Evolutionary conservation across 2,888 invertebrate species (phyloP), one percentile per base, ranked within the genome.

Genomic region (Mimas tiliae): DNA sequence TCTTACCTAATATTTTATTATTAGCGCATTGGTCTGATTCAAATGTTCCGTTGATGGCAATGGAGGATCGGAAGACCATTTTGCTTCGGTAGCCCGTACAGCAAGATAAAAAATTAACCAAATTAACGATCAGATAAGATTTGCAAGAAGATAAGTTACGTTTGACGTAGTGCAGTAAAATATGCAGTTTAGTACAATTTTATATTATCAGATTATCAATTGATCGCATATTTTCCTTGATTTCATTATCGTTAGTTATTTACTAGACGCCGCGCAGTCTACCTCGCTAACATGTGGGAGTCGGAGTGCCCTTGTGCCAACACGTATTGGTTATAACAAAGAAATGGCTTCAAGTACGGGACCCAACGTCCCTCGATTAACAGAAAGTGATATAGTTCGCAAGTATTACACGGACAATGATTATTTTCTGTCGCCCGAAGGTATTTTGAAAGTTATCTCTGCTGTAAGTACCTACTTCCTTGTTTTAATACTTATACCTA

Each of bases 341-440:
- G 11, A 33, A 33, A 55, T 65, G 65, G 55, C 48, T 3, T 12
- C 58, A 21, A 34, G 34, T 1, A n/a, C 48, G 34, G 48, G 27
- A 33, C 33, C 2, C 12, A 45, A 48, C 16, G 14, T 27, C 27
- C 6, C 27, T 47, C 45, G 27, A 8, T n/a, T 63, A 21, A 48
- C 63, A 16, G 63, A 62, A 33, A 21, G 47, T 14, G 51, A 67
- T 27, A 65, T 79, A 14, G 73, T 85, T 65, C 78, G 80, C 6
- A 70, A 79, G 51, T 88, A 89, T 64, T 89, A 87, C 70, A 69
- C 65, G 0, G 81, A 87, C 8, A 79, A 73, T 64, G 85, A 86
- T 52, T 78, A 81, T 58, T 74, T 84, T 42, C 63, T 79, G 48
- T 85, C 88, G 1, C 65, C 78, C 0, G 88, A 85, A 69, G 87